Base-by-base conservation (phyloP, 2,888 invertebrate species). In the Ceriagrion tenellum region DNA sequence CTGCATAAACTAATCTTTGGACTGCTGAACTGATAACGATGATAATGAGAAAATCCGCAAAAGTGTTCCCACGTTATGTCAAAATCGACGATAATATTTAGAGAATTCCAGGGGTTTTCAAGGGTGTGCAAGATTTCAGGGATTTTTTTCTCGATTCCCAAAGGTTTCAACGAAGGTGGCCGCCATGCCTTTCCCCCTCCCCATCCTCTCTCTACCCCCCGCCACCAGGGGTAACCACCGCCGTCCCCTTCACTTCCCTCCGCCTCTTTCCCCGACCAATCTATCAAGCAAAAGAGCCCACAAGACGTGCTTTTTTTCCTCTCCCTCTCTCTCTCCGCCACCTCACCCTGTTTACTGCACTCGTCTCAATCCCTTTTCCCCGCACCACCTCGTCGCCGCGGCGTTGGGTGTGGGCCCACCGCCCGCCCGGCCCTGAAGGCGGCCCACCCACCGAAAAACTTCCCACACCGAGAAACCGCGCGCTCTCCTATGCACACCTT, bases 231-330 rank as follows among this genome's bases (percentile, higher is more conserved):
- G 16, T 20, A 59, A 59, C 59, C 81, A 35, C 26, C 47, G 47
- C 26, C 47, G 47, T 47, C 47, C 35, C 81, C 81, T 81, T 35
- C 81, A 35, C 18, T 35, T 20, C 81, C 81, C 81, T 35, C 30
- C 81, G 13, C 81, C 81, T 4, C 16, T 35, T 35, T 81, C 26
- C 81, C 35, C 81, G 81, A 81, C 81, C 81, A 81, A 81, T 81
- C 81, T 81, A 81, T 81, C 81, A 81, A 81, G 81, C 81, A 81
- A 81, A 81, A 81, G 81, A 81, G 81, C 30, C 81, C 26, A 35
- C 35, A 35, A 81, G 81, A 81, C 30, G 35, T 30, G 30, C 81
- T 81, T 35, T 81, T 81, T 81, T 81, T 35, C 23, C 30, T 10
- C 30, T 30, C 30, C n/a, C n/a, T n/a, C 69, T 23, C 69, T 26